phyloP scores from a whole-genome alignment of 2,113 vertebrate genomes.

The Eupsittula cactorum region DNA sequence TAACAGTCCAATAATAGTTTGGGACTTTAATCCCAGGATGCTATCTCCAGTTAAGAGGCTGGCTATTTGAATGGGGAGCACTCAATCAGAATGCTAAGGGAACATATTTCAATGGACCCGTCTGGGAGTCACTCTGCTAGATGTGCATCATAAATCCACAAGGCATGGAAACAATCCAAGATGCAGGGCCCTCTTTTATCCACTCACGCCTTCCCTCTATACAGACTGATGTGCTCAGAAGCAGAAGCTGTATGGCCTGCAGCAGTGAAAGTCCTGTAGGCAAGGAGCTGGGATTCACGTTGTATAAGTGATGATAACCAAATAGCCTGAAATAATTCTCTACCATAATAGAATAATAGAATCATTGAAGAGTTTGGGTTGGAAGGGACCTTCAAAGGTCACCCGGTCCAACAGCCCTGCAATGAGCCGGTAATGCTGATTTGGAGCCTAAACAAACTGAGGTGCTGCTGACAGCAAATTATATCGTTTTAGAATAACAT shows the following conservation, averaged over 20 bases:
- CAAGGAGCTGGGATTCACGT: not conserved
- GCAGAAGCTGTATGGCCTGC: not conserved
- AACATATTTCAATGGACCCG: not conserved
- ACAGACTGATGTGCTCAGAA: not conserved
- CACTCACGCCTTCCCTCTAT: not conserved
- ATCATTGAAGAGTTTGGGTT: not conserved
- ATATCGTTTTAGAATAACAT: slow-evolving; percentile 1
- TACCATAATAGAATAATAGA: not conserved
- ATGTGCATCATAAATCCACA: not conserved
- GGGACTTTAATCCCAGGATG: slow-evolving; percentile 15
- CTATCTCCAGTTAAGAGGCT: not conserved
- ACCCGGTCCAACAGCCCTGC: not conserved
- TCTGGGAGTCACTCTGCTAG: slow-evolving; percentile 2
- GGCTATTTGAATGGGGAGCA: not conserved
- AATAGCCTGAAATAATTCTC: slow-evolving; percentile 40
- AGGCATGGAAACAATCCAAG: not conserved
- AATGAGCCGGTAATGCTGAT: not conserved
- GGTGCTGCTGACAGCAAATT: slow-evolving; percentile 10
- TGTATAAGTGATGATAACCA: not conserved
- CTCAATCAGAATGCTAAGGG: not conserved
- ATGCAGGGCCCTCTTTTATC: not conserved
- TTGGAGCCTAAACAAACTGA: not conserved
- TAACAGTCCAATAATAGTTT: slow-evolving; percentile 19
- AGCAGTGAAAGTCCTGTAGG: not conserved
- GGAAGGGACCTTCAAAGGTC: not conserved